Evolutionary conservation across 2,113 vertebrate genomes (phyloP), one percentile per base, ranked within the genome.

Genomic region (Spea multiplicata): DNA sequence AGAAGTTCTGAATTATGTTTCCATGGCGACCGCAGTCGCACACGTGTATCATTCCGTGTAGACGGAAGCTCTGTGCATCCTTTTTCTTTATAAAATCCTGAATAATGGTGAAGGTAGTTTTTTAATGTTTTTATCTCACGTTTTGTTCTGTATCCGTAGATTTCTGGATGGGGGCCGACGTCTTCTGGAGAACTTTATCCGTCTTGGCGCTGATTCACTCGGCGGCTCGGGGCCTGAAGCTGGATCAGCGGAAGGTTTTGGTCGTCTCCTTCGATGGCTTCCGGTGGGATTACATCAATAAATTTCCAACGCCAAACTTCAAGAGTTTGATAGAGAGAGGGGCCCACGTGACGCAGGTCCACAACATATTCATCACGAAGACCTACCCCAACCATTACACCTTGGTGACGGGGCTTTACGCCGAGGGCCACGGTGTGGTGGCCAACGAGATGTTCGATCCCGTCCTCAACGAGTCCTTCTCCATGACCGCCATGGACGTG

Each of bases 311-410:
- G 81, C 95, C 93, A 5, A 94, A 98, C 82, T 94, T 99, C 77
- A 89, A 89, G 84, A 89, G 83, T 68, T 95, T 97, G 85, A 88
- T 94, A 17, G 85, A 88, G 55, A 90, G 92, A 8, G 97, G 97
- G 2, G 91, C 97, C 55, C 88, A 95, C 65, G 97, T 99, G 47
- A 93, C 94, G 83, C 83, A 95, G 10, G 88, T 99, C 71, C 91
- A 74, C 3, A 99, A 98, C 44, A 84, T 94, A 81, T 99, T 98
- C 71, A 90, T 95, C 89, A 99, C 97, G 71, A 98, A 99, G 89
- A 99, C 97, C 0, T 98, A 97, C 84, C 96, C 97, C 53, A 99
- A 99, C 86, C 97, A 99, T 86, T 98, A 98, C 50, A 96, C 93
- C 81, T 93, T 99, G 78, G 97, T 98, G 74, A 99, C 97, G 0